Conservation (phyloP, 2,888 invertebrate species). For the Acleris sparsana region DNA sequence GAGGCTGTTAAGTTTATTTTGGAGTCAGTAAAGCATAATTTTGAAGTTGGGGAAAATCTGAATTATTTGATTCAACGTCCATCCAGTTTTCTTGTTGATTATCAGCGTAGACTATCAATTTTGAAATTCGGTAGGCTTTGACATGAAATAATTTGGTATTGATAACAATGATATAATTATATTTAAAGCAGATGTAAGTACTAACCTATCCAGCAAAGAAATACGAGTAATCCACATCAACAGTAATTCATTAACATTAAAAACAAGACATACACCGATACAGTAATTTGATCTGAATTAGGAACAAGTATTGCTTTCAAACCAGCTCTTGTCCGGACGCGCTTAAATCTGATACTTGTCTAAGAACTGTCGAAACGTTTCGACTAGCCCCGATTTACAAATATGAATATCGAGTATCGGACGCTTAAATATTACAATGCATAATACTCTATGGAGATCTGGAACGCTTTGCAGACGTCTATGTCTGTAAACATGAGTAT, state of each 20-base stretch:
- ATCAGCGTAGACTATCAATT: too few species aligned
- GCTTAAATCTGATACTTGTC: slow-evolving; percentile 17
- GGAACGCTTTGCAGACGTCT: background rate
- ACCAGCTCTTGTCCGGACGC: slow-evolving; percentile 14
- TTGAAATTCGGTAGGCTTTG: too few species aligned
- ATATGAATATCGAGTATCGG: slow-evolving; percentile 17
- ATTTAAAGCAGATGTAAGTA: too few species aligned
- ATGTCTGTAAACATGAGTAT: background rate
- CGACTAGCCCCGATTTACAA: slow-evolving; percentile 15
- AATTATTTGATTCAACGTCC: background rate
- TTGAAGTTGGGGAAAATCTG: background rate
- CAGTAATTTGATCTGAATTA: slow-evolving; percentile 21
- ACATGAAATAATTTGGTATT: too few species aligned
- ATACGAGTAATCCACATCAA: background rate
- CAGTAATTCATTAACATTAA: background rate
- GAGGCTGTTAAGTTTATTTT: slow-evolving; percentile 20
- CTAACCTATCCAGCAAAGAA: too few species aligned
- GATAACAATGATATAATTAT: too few species aligned
- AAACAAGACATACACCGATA: background rate
- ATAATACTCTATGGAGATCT: background rate
- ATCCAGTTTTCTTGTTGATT: too few species aligned
- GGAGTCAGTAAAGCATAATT: slow-evolving; percentile 5
- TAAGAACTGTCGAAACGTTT: slow-evolving; percentile 25
- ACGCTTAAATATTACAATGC: slow-evolving; percentile 5
- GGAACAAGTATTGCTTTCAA: slow-evolving; percentile 11